These are phyloP conservation scores for Argya squamiceps DNA, from an alignment of 2,797 vertebrate species.

Conservation along the genomic window DNA sequence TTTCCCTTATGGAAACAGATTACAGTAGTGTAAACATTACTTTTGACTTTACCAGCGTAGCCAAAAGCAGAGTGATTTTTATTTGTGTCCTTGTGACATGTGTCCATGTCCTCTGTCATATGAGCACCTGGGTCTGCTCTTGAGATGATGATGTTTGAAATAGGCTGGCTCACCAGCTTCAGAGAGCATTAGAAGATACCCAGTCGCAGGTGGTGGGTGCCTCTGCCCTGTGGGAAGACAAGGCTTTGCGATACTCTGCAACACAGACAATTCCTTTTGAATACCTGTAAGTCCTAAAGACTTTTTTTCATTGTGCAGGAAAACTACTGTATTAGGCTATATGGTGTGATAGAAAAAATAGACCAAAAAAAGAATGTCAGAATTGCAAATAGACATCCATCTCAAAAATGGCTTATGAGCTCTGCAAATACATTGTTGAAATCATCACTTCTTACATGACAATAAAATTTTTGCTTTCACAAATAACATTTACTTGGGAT, in stretches of 20 bases:
- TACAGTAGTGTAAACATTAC: not conserved
- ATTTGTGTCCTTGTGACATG: not conserved
- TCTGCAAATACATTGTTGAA: not conserved
- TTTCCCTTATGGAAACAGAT: not conserved
- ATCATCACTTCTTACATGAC: not conserved
- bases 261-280: not conserved
- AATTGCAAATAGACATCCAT: not conserved
- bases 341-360: not conserved
- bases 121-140: fast-evolving
- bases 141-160: not conserved
- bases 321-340: not conserved
- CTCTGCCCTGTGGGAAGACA: not conserved
- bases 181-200: not conserved
- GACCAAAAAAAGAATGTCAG: not conserved
- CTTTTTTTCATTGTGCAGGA: not conserved
- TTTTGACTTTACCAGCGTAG: not conserved
- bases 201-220: no score
- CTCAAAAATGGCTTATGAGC: not conserved
- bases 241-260: not conserved
- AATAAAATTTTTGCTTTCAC: not conserved
- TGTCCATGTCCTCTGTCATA: not conserved
- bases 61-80: not conserved
- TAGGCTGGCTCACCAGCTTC: not conserved
- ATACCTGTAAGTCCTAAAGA: not conserved
- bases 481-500: not conserved